phyloP scores from a whole-genome alignment of 2,888 invertebrate genomes.

The Metellina segmentata region DNA sequence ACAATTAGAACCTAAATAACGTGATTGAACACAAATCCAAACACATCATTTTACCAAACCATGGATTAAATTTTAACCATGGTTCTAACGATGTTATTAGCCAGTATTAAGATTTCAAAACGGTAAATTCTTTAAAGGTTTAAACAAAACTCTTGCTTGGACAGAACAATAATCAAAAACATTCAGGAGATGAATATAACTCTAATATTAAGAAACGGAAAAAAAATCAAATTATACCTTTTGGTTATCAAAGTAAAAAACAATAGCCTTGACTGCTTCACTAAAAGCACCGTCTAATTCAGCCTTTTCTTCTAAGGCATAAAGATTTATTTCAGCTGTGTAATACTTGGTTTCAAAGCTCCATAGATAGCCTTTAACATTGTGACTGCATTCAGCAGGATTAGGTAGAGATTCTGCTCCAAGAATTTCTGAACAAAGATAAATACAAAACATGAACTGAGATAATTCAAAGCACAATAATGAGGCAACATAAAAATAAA shows the following conservation, averaged over 20 bases:
- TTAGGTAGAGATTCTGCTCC: conserved; percentile 25
- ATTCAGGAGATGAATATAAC: too few relatives aligned
- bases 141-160: too few relatives aligned
- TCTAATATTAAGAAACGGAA: too few relatives aligned
- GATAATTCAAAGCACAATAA: not conserved
- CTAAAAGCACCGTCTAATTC: conserved; percentile 81
- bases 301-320: conserved; percentile 83
- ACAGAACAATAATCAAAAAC: too few relatives aligned
- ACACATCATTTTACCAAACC: too few relatives aligned
- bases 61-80: too few relatives aligned
- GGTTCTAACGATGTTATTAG: too few relatives aligned
- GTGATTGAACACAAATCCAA: too few relatives aligned
- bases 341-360: conserved; percentile 88
- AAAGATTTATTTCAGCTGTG: conserved; percentile 84
- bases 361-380: conserved; percentile 82
- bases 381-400: not conserved
- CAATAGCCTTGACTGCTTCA: conserved; percentile 84
- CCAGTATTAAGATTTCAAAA: too few relatives aligned
- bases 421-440: conserved; percentile 47
- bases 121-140: too few relatives aligned
- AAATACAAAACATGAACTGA: not conserved
- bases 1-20: too few relatives aligned
- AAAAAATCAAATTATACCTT: conserved; percentile 80
- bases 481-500: too few relatives aligned
- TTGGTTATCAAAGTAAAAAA: conserved; percentile 85